phyloP scores from a whole-genome alignment of 2,888 invertebrate species.

The Autographa pulchrina region DNA sequence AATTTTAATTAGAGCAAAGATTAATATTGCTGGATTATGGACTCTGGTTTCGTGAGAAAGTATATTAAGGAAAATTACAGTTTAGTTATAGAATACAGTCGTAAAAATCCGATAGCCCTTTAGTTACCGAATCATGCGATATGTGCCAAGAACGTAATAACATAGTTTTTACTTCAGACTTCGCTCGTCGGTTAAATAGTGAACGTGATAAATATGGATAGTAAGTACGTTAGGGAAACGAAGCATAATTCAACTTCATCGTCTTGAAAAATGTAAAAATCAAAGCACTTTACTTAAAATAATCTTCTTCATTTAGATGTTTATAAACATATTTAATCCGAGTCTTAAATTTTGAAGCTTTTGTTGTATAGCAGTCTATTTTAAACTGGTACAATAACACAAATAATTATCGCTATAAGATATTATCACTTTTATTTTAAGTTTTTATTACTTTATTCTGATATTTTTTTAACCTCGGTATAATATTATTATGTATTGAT shows the following conservation, averaged over 20 bases:
- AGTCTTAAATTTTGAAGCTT: not conserved
- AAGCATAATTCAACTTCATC: constrained; percentile 13
- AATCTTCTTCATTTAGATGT: not conserved
- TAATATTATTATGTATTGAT: too few species aligned
- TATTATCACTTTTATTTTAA: too few species aligned
- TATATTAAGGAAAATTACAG: not conserved
- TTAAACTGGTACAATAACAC: too few species aligned
- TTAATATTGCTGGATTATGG: not conserved
- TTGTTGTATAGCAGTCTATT: too few species aligned
- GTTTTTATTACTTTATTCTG: too few species aligned
- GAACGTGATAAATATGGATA: constrained; percentile 46
- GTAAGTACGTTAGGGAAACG: constrained; percentile 22
- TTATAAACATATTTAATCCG: not conserved
- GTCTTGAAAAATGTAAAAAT: not conserved
- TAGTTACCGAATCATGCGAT: constrained; percentile 9
- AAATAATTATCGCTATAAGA: too few species aligned
- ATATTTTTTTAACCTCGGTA: too few species aligned
- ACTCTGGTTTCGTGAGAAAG: not conserved
- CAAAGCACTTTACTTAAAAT: not conserved
- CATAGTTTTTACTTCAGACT: constrained; percentile 34
- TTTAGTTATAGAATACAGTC: not conserved
- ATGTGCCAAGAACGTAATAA: constrained; percentile 34
- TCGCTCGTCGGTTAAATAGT: constrained; percentile 32
- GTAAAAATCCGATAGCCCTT: not conserved
- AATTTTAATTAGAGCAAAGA: not conserved